These are phyloP conservation scores for Etheostoma nigrum DNA, from an alignment of 2,797 vertebrate species.

Conservation along the genomic window DNA sequence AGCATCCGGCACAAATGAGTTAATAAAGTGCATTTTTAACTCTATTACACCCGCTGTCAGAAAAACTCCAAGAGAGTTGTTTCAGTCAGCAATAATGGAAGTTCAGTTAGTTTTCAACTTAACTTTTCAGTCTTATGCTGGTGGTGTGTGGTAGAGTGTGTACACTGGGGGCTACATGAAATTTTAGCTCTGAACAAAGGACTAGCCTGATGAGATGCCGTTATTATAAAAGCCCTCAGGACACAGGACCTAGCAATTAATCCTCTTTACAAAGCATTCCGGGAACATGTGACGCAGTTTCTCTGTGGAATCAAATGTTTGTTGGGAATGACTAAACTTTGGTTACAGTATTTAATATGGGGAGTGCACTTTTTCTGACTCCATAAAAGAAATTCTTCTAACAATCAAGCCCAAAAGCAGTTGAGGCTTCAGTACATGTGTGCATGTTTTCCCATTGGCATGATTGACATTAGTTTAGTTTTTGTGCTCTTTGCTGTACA, in stretches of 20 bases:
- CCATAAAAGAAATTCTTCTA: not conserved
- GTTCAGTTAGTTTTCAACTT: conserved; percentile 20
- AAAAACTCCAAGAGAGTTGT: not conserved
- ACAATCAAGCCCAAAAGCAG: conserved; percentile 36
- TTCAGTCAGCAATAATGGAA: conserved; percentile 41
- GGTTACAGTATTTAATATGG: conserved; percentile 13
- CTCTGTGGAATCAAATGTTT: conserved; percentile 12
- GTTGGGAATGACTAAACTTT: not conserved
- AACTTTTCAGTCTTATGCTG: conserved; percentile 29
- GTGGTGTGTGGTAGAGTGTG: conserved; percentile 29
- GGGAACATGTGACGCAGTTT: conserved; percentile 27
- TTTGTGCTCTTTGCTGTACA: conserved; percentile 17
- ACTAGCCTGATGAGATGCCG: conserved; percentile 44
- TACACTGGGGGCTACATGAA: conserved; percentile 39
- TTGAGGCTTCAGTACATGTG: conserved; percentile 9
- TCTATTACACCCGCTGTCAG: not conserved
- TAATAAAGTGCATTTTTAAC: too few species aligned
- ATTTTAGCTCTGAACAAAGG: conserved; percentile 51
- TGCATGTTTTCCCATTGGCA: conserved; percentile 19
- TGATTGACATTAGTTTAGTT: conserved; percentile 39
- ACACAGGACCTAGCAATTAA: conserved; percentile 46
- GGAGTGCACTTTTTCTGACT: conserved; percentile 14
- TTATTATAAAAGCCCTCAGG: conserved; percentile 51
- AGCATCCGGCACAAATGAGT: too few species aligned
- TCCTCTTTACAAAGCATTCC: conserved; percentile 45